Evolutionary conservation across 2,113 vertebrate genomes (phyloP), one percentile per base, ranked within the genome.

Genomic region (Haemorhous mexicanus): DNA sequence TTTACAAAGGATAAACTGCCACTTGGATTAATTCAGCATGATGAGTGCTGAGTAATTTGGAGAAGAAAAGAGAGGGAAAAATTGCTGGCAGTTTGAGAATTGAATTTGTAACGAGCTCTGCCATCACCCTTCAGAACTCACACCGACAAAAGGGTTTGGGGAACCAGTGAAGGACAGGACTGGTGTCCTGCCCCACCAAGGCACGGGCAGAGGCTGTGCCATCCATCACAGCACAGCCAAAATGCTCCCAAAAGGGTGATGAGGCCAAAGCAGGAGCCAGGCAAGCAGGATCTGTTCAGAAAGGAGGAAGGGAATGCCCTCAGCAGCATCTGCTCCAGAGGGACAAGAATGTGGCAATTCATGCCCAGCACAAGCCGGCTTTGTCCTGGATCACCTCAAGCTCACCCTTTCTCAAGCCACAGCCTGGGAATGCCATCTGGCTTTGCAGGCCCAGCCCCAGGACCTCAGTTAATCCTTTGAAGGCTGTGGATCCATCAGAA

Each of bases 1-100:
- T 89, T 93, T 84, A 68, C 74, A 82, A 84, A 80, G 89, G 82
- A 87, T 87, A 87, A 94, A 91, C 70, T 74, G 77, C 90, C 87
- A 35, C 62, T 68, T 84, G 50, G 77, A 82, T 95, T 93, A 93
- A 91, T 94, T 89, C 87, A 69, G 87, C 67, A 12, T 23, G 55
- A 91, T 84, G 64, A 87, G 64, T 1, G 0, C 50, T 2, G 2
- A 73, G 77, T 43, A 77, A 95, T 70, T 67, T 55, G 78, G 82
- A 82, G 39, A 91, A 80, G 43, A 82, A 70, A 76, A 37, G 24
- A 13, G 4, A 13, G 5, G 24, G 17, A 0, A 2, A 1, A 28
- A 84, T 12, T 35, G 55, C 44, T 21, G 69, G 32, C 61, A 39
- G 50, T 35, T 69, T 41, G 69, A 78, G 62, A 50, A 59, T 32